These are phyloP conservation scores for Cervus canadensis DNA, from an alignment of 2,113 vertebrate genomes.

Conservation along the genomic window DNA sequence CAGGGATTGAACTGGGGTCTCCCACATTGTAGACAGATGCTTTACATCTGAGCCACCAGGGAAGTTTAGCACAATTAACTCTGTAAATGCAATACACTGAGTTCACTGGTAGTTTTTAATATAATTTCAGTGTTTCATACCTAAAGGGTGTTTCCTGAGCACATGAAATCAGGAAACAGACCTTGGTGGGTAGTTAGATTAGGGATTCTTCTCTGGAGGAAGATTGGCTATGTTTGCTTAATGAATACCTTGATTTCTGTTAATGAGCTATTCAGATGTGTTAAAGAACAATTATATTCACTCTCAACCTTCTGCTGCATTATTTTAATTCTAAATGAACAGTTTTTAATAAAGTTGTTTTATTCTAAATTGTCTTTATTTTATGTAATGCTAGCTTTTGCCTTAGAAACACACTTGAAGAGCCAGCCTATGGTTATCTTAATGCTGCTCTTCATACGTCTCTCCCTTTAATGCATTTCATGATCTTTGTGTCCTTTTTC, in stretches of 20 bases:
- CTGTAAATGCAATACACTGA: not conserved
- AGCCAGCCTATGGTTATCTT: not conserved
- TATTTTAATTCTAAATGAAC: conserved; percentile 57
- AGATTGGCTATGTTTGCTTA: not conserved
- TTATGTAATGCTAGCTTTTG: conserved; percentile 23
- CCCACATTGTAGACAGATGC: fast-evolving
- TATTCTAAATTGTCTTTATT: conserved; percentile 51
- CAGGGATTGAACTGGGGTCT: not conserved
- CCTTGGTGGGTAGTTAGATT: not conserved
- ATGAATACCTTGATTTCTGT: conserved; percentile 51
- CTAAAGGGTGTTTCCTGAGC: not conserved
- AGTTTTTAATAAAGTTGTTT: conserved; percentile 56
- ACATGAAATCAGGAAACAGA: not conserved
- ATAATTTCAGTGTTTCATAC: not conserved
- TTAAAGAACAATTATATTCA: conserved; percentile 56
- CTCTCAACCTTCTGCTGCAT: conserved; percentile 29
- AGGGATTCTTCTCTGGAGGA: conserved; percentile 12
- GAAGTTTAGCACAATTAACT: not conserved
- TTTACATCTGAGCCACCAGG: not conserved
- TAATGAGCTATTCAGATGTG: conserved; percentile 45
- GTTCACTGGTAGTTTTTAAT: not conserved
- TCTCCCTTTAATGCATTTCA: not conserved
- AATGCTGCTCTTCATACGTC: not conserved
- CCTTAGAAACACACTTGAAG: conserved; percentile 25
- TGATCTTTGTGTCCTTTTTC: not conserved